Evolutionary conservation across 2,797 vertebrate genomes (phyloP).

Genomic region (Pagetopsis macropterus): DNA sequence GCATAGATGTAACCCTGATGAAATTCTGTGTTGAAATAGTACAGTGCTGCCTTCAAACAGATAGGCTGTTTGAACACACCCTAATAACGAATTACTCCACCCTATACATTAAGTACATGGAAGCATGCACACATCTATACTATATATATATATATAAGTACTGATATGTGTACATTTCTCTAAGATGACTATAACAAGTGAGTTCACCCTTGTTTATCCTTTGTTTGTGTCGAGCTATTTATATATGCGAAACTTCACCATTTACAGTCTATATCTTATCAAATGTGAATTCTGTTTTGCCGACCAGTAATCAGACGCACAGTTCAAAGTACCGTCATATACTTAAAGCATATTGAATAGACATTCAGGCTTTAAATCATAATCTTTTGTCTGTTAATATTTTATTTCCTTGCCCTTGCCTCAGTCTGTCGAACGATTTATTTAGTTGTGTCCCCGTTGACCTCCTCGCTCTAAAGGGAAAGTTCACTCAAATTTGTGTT

Average conservation of each 20-base stretch:
- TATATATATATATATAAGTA: neutral
- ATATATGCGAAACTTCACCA: constrained; percentile 27
- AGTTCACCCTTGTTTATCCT: neutral
- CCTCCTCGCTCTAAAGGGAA: constrained; percentile 62
- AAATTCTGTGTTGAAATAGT: constrained; percentile 43
- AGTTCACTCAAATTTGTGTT: constrained; percentile 16
- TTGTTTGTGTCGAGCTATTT: constrained; percentile 15
- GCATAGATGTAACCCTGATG: constrained; percentile 47
- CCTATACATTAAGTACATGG: constrained; percentile 15
- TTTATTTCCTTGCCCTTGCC: constrained; percentile 70
- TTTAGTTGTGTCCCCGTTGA: constrained; percentile 61
- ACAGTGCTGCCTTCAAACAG: constrained; percentile 26
- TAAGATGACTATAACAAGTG: constrained; percentile 10
- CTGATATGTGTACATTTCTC: neutral
- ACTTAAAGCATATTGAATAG: constrained; percentile 57
- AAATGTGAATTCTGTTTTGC: constrained; percentile 53
- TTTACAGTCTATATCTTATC: constrained; percentile 73
- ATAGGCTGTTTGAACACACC: constrained; percentile 14
- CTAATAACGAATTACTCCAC: constrained; percentile 8
- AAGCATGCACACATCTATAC: neutral
- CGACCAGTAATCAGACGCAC: constrained; percentile 52
- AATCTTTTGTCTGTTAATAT: constrained; percentile 72
- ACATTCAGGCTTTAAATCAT: constrained; percentile 56
- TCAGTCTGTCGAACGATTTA: constrained; percentile 51
- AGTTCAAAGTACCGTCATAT: constrained; percentile 76